phyloP scores from a whole-genome alignment of 2,113 vertebrate genomes.

The Amia ocellicauda region DNA sequence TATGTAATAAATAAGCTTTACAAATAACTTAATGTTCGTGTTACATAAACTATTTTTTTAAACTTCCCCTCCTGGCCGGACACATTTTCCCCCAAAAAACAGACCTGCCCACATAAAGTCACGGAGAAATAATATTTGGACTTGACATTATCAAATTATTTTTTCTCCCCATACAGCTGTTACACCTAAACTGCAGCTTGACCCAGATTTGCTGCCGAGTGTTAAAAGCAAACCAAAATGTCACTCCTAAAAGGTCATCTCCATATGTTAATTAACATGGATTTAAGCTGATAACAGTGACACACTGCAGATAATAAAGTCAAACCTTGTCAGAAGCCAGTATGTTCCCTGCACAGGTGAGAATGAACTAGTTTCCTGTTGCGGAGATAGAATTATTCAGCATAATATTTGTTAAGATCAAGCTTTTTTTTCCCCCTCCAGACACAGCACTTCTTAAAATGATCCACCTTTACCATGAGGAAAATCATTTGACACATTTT shows the following conservation, averaged over 20 bases:
- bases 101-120: not conserved
- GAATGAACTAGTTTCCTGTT: conserved; percentile 2
- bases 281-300: conserved; percentile 13
- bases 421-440: too few species aligned
- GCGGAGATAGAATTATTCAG: too few species aligned
- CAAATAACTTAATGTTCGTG: too few species aligned
- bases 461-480: too few species aligned
- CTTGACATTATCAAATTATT: conserved; percentile 1
- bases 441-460: too few species aligned
- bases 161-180: not conserved
- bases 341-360: not conserved
- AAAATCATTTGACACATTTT: too few species aligned
- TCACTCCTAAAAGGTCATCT: conserved; percentile 8
- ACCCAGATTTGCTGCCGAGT: conserved; percentile 4
- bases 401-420: too few species aligned
- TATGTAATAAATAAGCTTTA: too few species aligned
- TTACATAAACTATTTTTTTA: too few species aligned
- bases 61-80: too few species aligned
- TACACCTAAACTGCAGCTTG: conserved; percentile 24
- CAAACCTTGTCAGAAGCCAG: conserved; percentile 11
- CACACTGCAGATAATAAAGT: not conserved
- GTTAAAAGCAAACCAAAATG: conserved; percentile 13
- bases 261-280: not conserved
- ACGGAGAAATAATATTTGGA: not conserved
- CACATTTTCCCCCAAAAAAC: too few species aligned